Evolutionary conservation across 2,888 invertebrate species (phyloP).

Genomic region (Ernsta delagoae): DNA sequence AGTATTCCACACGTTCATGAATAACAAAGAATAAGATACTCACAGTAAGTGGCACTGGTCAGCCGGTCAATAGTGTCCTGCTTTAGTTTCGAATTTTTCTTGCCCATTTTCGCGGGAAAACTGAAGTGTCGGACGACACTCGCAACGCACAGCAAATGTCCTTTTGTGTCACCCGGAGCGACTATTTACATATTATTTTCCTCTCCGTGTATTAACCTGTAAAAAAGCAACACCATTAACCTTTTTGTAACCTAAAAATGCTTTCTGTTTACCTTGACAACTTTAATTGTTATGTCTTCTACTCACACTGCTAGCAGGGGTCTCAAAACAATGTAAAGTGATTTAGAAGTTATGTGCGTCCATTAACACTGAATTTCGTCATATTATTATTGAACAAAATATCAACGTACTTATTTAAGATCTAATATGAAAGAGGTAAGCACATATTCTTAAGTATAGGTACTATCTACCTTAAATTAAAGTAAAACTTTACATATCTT

Average conservation of each 20-base stretch:
- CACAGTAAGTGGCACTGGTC: conserved; percentile 97
- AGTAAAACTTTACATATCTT: too few relatives aligned
- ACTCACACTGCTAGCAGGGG: background rate
- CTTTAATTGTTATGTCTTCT: conserved; percentile 1
- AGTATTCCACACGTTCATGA: background rate
- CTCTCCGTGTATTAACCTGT: conserved; percentile 58
- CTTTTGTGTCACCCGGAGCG: conserved; percentile 53
- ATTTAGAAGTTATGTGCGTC: background rate
- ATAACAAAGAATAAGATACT: conserved; percentile 71
- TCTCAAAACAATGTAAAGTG: background rate
- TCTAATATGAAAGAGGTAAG: background rate
- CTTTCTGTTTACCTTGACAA: background rate
- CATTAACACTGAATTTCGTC: background rate
- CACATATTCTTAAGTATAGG: too few relatives aligned
- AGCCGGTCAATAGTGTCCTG: conserved; percentile 97
- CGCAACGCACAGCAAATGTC: conserved; percentile 48
- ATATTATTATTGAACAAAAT: too few relatives aligned
- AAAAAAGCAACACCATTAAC: conserved; percentile 43
- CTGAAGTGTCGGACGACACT: conserved; percentile 44
- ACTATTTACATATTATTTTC: conserved; percentile 72
- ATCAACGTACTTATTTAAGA: background rate
- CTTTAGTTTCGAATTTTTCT: conserved; percentile 98
- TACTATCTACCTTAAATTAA: too few relatives aligned
- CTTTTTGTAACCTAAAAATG: background rate
- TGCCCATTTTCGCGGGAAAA: conserved; percentile 89